Percentiles rank a stretch among this genome's conserved stretches.
phyloP scores from a whole-genome alignment of 2,888 invertebrate genomes.

The Cordilura impudica region DNA sequence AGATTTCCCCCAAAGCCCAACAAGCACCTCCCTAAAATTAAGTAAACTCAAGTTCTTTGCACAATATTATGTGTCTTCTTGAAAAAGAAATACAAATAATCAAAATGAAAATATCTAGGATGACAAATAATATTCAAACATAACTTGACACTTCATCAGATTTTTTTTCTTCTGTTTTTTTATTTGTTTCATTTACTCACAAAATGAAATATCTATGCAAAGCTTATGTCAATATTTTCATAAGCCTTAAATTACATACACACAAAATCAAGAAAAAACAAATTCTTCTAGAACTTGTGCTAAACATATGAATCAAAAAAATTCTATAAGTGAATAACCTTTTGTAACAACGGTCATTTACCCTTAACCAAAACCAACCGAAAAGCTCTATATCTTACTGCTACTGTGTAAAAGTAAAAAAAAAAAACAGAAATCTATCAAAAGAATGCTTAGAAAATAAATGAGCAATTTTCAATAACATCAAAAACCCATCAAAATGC shows the following conservation, averaged over 20 bases:
- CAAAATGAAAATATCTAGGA: not conserved
- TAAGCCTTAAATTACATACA: not conserved
- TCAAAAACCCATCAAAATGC: not conserved
- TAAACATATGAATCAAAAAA: not conserved
- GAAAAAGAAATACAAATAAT: not conserved
- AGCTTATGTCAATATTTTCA: not conserved
- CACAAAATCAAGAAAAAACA: not conserved
- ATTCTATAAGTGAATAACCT: not conserved
- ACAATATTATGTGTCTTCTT: not conserved
- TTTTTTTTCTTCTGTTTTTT: not conserved
- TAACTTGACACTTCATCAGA: constrained; percentile 35
- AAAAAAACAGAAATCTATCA: not conserved
- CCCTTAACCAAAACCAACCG: not conserved
- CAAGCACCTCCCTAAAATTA: no score
- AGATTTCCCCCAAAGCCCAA: no score
- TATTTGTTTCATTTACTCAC: not conserved
- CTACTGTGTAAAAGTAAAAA: not conserved
- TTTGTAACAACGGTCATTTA: not conserved
- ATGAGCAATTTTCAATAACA: not conserved
- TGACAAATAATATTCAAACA: constrained; percentile 13
- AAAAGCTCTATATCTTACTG: not conserved
- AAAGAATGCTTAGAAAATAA: no score
- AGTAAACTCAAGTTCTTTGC: not conserved
- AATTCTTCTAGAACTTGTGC: not conserved
- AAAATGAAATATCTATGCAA: not conserved